Conservation (phyloP, 2,888 invertebrate genomes). For the Drosophila sordidula region DNA sequence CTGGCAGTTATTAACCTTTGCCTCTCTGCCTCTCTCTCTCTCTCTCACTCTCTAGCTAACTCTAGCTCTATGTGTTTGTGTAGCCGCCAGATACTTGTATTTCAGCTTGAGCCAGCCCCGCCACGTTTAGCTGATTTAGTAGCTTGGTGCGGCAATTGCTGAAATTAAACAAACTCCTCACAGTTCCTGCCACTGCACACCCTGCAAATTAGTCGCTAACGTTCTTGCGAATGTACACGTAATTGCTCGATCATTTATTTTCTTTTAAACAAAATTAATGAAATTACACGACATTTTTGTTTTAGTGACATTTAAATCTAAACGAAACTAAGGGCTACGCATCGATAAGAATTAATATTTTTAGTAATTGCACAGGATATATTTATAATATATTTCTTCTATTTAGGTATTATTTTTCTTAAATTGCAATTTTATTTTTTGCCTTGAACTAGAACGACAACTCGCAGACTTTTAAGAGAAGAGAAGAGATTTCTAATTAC, state of each 20-base stretch:
- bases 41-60: slow-evolving; percentile 3
- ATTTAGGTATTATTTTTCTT: too few relatives aligned
- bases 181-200: slow-evolving; percentile 24
- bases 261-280: too few relatives aligned
- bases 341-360: too few relatives aligned
- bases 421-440: too few relatives aligned
- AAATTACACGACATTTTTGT: too few relatives aligned
- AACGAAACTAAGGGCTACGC: too few relatives aligned
- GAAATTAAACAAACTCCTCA: slow-evolving; percentile 62
- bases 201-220: slow-evolving; percentile 38
- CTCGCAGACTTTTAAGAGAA: too few relatives aligned
- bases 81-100: slow-evolving; percentile 47
- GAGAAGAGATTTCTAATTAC: too few relatives aligned
- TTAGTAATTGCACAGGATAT: too few relatives aligned
- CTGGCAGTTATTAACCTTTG: slow-evolving; percentile 80
- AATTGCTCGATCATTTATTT: background rate
- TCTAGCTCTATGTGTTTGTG: slow-evolving; percentile 9
- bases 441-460: too few relatives aligned
- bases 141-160: slow-evolving; percentile 53
- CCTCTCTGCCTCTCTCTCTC: slow-evolving; percentile 18
- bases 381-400: too few relatives aligned
- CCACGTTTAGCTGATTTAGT: slow-evolving; percentile 63
- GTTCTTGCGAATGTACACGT: slow-evolving; percentile 6
- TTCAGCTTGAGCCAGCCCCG: slow-evolving; percentile 40
- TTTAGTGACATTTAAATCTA: too few relatives aligned